These are phyloP conservation scores for Sarcophaga carnaria DNA, from an alignment of 2,888 invertebrate species.

Conservation along the genomic window DNA sequence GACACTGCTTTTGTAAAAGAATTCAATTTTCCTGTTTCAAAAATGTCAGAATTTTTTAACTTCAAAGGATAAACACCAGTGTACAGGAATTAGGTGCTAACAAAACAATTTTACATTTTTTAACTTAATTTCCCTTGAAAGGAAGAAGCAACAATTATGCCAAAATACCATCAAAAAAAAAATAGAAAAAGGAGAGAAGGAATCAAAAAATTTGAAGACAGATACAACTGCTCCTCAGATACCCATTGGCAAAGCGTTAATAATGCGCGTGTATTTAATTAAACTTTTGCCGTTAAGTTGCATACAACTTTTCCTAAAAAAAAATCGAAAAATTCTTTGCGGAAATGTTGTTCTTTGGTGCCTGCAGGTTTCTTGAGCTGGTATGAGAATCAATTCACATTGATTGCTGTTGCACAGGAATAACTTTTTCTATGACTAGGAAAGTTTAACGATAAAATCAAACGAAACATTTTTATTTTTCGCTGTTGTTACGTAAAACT, in stretches of 20 bases:
- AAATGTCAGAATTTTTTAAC: constrained; percentile 60
- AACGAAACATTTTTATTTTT: constrained; percentile 66
- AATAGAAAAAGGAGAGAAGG: neutral
- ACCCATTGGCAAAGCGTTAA: constrained; percentile 73
- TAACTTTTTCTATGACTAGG: constrained; percentile 57
- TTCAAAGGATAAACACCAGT: constrained; percentile 56
- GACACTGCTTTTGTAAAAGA: constrained; percentile 17
- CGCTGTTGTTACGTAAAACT: constrained; percentile 75
- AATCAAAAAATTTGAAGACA: constrained; percentile 22
- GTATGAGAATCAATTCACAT: constrained; percentile 56
- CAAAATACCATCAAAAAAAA: constrained; percentile 4
- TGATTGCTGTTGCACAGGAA: constrained; percentile 65
- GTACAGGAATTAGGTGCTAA: constrained; percentile 78
- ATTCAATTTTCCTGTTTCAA: constrained; percentile 65
- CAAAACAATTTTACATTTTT: constrained; percentile 81
- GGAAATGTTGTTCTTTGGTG: neutral
- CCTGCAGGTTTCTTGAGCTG: neutral
- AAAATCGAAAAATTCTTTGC: constrained; percentile 20
- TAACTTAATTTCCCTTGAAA: constrained; percentile 75
- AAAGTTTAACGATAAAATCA: constrained; percentile 70
- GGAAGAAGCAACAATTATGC: constrained; percentile 65
- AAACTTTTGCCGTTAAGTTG: constrained; percentile 79
- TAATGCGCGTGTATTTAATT: constrained; percentile 77
- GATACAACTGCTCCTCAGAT: constrained; percentile 56
- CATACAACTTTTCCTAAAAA: constrained; percentile 49